phyloP scores from a whole-genome alignment of 2,797 vertebrate species.

The Chrosomus eos region DNA sequence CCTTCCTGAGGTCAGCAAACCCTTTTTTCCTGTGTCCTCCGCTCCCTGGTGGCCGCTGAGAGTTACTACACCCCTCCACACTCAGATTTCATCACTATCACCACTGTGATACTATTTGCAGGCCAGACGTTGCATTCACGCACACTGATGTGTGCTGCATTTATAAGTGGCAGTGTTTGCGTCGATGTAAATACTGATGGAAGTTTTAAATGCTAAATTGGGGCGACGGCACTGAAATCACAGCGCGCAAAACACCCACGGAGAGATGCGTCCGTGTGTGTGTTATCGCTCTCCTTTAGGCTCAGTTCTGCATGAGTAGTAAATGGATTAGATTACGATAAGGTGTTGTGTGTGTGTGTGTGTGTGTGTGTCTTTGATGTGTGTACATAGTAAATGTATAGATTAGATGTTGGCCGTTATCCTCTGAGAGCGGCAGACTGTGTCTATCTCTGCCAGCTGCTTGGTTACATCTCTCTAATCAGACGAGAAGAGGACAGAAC shows the following conservation, averaged over 20 bases:
- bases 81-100: conserved; percentile 36
- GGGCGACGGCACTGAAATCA: conserved; percentile 20
- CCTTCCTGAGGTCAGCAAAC: conserved; percentile 18
- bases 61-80: background rate
- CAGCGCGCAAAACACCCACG: conserved; percentile 20
- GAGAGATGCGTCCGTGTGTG: conserved; percentile 23
- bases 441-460: conserved; percentile 54
- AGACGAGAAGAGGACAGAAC: conserved; percentile 75
- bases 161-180: conserved; percentile 10
- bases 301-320: conserved; percentile 42
- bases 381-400: conserved; percentile 57
- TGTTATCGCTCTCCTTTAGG: conserved; percentile 36
- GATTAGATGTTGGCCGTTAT: conserved; percentile 59
- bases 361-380: conserved; percentile 32
- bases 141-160: background rate
- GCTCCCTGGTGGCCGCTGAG: conserved; percentile 46
- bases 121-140: conserved; percentile 12
- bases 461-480: conserved; percentile 72
- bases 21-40: background rate
- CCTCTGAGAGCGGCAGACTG: conserved; percentile 52
- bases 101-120: conserved; percentile 36
- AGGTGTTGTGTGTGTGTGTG: conserved; percentile 29
- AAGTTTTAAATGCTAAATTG: conserved; percentile 51
- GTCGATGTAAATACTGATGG: conserved; percentile 48
- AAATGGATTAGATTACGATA: conserved; percentile 49